These are phyloP conservation scores for Tipula lateralis DNA, from an alignment of 2,888 invertebrate genomes.

Conservation along the genomic window DNA sequence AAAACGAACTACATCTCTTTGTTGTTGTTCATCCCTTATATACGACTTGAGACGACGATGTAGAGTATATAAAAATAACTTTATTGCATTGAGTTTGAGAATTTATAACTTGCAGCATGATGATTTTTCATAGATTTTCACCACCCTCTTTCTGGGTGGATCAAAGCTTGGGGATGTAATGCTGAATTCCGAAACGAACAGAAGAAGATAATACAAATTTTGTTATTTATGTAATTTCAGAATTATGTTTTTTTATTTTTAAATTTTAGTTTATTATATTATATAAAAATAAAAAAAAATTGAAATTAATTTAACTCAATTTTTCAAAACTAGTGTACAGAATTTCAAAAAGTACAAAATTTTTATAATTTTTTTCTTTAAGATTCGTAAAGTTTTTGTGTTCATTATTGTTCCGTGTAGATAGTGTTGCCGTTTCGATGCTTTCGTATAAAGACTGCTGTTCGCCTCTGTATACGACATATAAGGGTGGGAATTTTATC, in stretches of 20 bases:
- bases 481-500: neutral
- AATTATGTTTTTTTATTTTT: neutral
- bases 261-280: neutral
- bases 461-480: neutral
- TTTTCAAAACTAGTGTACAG: neutral
- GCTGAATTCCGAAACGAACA: neutral
- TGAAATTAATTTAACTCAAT: constrained; percentile 11
- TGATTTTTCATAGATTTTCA: constrained; percentile 1
- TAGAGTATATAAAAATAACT: neutral
- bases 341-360: neutral
- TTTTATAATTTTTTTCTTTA: neutral
- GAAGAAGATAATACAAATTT: neutral
- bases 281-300: neutral
- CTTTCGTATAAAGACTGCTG: neutral
- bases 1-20: neutral
- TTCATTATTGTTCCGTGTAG: neutral
- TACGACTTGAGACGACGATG: neutral
- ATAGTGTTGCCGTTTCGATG: neutral
- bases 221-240: neutral
- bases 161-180: neutral
- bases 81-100: neutral
- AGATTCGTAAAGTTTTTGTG: neutral
- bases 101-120: neutral
- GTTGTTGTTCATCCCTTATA: neutral
- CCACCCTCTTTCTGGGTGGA: neutral